Base-by-base conservation (phyloP, 2,797 vertebrate species). In the Sitta carolinensis region DNA sequence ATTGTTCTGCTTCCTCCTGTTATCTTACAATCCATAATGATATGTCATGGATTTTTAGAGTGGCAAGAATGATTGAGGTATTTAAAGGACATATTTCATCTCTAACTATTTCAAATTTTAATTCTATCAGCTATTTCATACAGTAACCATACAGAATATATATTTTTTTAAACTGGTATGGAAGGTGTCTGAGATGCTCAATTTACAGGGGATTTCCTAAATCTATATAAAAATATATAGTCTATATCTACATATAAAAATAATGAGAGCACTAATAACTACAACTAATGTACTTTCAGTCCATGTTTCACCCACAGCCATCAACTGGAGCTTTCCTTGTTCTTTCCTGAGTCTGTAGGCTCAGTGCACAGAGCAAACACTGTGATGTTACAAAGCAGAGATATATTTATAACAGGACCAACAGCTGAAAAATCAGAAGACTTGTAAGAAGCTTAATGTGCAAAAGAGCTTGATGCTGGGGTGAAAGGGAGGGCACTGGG, bases 401-500 rank as follows among this genome's bases (percentile, higher is more conserved):
- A 84, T 38, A n/a, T 73, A 80, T 95, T 94, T 94, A 34, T 84
- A 92, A 87, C 54, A 72, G 34, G 21, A 93, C 80, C 85, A 90
- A 50, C 34, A 89, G 87, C 91, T 95, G 85, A 90, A 94, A 96
- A 92, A 87, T 85, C 81, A 66, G 84, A 93, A 78, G 93, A 78
- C 68, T 89, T 57, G 17, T 95, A 96, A 96, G 95, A 93, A 95
- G 95, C 91, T 96, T 97, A 96, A 83, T 59, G 75, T 87, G 86
- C 78, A 92, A 78, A 25, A 94, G 75, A 90, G 88, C 93, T 91
- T 91, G 93, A 83, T 89, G 86, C 57, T 75, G 84, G 88, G 95
- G 94, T 95, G 94, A 97, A 95, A 87, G 70, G 27, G 67, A 96
- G 95, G 94, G 90, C 93, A 97, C 73, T 95, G 70, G 95, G 95